Conservation (phyloP, 2,113 vertebrate species). For the Morone chrysops region DNA sequence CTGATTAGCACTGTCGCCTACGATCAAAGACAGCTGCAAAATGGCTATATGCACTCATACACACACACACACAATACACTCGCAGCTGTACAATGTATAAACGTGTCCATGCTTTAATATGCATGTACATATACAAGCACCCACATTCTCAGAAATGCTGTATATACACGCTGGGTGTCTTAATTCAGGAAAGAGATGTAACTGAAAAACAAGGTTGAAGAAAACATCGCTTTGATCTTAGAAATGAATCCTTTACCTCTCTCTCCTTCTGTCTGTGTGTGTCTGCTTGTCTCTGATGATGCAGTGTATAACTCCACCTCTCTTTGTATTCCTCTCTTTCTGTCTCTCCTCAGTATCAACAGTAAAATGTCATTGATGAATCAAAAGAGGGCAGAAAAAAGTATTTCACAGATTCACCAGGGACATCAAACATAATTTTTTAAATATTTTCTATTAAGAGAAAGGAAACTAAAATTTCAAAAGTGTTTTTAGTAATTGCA, state of each 20-base stretch:
- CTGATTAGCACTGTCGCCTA: constrained; percentile 53
- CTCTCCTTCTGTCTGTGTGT: background rate
- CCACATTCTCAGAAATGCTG: background rate
- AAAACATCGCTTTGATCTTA: constrained; percentile 44
- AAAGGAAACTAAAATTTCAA: background rate
- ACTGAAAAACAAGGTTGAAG: constrained; percentile 17
- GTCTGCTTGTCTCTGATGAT: constrained; percentile 17
- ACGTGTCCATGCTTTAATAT: background rate
- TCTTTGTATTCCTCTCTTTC: constrained; percentile 4
- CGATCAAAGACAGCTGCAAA: constrained; percentile 54
- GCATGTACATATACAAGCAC: background rate
- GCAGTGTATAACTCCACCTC: constrained; percentile 10
- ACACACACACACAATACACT: background rate
- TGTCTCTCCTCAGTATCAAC: constrained; percentile 7
- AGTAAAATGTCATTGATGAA: constrained; percentile 11
- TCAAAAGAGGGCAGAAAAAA: constrained; percentile 10
- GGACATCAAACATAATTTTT: too few species aligned
- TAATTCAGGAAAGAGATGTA: constrained; percentile 39
- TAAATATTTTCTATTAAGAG: background rate
- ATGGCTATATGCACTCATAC: background rate
- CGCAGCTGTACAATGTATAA: background rate
- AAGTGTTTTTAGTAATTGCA: background rate
- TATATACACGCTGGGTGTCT: background rate
- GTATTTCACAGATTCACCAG: background rate
- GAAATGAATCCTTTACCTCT: constrained; percentile 27